Conservation (phyloP, 2,797 vertebrate species). For the Acridotheres tristis region DNA sequence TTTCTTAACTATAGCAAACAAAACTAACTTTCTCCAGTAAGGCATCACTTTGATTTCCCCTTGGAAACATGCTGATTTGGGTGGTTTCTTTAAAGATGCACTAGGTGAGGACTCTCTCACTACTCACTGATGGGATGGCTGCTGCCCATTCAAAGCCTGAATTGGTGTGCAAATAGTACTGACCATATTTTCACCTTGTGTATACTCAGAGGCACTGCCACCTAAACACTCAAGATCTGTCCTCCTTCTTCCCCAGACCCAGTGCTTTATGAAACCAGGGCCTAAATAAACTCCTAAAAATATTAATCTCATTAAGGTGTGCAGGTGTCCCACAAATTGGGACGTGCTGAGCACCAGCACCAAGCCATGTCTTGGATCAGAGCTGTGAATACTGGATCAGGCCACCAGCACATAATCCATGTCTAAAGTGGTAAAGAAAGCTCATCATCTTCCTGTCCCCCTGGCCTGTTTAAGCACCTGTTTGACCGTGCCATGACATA, state of each 20-base stretch:
- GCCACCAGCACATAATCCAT: background rate
- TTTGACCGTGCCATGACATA: fast-evolving
- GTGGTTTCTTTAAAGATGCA: background rate
- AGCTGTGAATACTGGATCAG: background rate
- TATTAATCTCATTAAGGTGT: background rate
- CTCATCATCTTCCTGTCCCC: background rate
- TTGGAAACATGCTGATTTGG: background rate
- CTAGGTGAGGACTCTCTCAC: background rate
- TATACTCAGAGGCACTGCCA: background rate
- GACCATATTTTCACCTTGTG: background rate
- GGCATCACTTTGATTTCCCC: background rate
- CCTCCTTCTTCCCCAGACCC: background rate
- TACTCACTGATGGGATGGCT: background rate
- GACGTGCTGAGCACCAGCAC: background rate
- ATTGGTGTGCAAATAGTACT: background rate
- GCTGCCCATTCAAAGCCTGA: background rate
- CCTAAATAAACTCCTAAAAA: background rate
- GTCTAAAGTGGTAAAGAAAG: background rate
- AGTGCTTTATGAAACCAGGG: background rate
- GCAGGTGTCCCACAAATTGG: background rate
- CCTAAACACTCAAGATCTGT: background rate
- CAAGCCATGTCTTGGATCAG: background rate
- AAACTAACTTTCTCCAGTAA: background rate
- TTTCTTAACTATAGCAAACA: background rate
- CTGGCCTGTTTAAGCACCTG: background rate